Evolutionary conservation across 1,140 invertebrate species (phyloP), one percentile per base, ranked within the genome.

Genomic region (Agraylea sexmaculata): DNA sequence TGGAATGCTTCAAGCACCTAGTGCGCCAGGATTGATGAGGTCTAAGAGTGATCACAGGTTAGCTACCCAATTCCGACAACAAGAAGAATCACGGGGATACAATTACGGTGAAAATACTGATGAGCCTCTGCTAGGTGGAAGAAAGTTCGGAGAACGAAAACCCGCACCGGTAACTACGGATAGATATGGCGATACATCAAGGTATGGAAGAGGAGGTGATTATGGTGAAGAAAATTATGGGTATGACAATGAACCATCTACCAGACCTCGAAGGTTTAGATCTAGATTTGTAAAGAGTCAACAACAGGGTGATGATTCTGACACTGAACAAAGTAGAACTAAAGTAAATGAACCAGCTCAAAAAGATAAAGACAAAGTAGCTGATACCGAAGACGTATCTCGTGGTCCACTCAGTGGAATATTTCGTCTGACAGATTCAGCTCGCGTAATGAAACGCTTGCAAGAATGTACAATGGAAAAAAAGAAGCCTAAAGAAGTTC

Each of bases 1-100:
- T 35, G 64, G 64, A n/a, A 56, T 62, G 39, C 55, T 78, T 23
- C 75, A 75, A 46, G 78, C 77, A 8, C 70, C 73, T 8, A 64
- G 62, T 27, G 55, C 62, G 21, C 64, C 75, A 47, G 87, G 86
- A 3, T 62, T 94, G 16, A 91, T 91, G 77, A 72, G 89, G 47
- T 90, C 87, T 42, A 93, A 94, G 61, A 91, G 87, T 57, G 90
- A 94, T 55, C 90, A 93, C 62, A 73, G 90, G 19, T 62, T 94
- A 29, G 88, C 89, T 8, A 77, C 84, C 1, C 87, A 92, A 53
- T 91, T 87, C 61, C 71, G 87, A 18, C 82, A 87, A 53, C 82
- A 87, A 60, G 84, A 89, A 60, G 80, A 86, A 64, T 62, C 72
- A 27, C 63, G 70, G 36, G 64, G 71, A 17, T 57, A 62, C 42